Base-by-base conservation (phyloP, 2,888 invertebrate species). In the Stenurella melanura region DNA sequence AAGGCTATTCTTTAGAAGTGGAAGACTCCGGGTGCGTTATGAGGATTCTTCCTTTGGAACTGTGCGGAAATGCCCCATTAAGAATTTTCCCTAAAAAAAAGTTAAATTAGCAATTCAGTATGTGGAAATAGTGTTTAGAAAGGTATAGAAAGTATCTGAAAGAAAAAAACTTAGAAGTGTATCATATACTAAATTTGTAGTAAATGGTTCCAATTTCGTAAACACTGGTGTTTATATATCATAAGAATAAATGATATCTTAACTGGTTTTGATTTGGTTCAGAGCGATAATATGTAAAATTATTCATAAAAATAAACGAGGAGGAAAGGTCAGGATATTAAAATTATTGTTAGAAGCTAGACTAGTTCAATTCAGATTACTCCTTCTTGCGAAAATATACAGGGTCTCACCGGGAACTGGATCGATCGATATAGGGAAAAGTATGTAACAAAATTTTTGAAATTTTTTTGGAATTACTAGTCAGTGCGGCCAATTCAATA, bases 261-360 rank as follows among this genome's bases (percentile, higher is more conserved):
- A 68, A 68, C 68, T 68, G 68, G 68, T 68, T 68, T 17, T 57
- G 68, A 57, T 57, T 68, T 68, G 57, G 68, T 68, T 68, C 68
- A 18, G 34, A 34, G 30, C 56, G n/a, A 34, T 30, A 30, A 17
- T 26, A 68, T 68, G 50, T 26, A 30, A 19, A 34, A 26, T 21
- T 66, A 34, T 38, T 17, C 15, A 30, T 21, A n/a, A 68, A 26
- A 57, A 56, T 68, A 68, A 26, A 68, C 7, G 30, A 34, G 30
- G 30, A 34, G 15, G 9, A 57, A 42, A 26, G 60, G 15, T 60
- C 60, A 60, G 60, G 26, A 3, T 60, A 60, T 60, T 60, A 12
- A 42, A 12, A 42, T 42, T 42, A 12, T 34, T 34, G 30, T 34
- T 34, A 9, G 30, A 6, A 34, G 30, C 0, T 34, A 34, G 30